Evolutionary conservation across 2,797 vertebrate species (phyloP).

Genomic region (Arrhamphus sclerolepis): DNA sequence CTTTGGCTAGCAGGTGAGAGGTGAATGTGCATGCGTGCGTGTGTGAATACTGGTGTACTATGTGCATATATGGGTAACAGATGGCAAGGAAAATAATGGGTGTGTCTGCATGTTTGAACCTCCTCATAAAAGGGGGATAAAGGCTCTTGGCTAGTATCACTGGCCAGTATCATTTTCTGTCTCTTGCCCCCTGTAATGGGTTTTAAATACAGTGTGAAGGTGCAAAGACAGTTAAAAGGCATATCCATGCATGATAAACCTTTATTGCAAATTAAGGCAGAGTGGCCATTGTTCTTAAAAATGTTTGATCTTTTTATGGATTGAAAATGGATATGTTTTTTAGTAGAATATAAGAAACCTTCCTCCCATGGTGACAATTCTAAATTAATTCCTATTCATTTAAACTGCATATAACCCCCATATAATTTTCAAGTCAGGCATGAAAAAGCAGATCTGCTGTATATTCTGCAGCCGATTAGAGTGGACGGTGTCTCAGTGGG

Average conservation of each 20-base stretch:
- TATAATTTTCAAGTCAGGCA: not conserved
- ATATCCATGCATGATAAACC: too few species aligned
- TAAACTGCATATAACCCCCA: not conserved
- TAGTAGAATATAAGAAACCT: too few species aligned
- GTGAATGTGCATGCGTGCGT: slow-evolving; percentile 39
- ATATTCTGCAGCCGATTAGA: slow-evolving; percentile 84
- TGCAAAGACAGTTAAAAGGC: slow-evolving; percentile 1
- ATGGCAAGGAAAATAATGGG: slow-evolving; percentile 57
- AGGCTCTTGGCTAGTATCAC: slow-evolving; percentile 29
- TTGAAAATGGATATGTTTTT: not conserved
- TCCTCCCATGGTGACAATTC: not conserved
- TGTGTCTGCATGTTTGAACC: slow-evolving; percentile 51
- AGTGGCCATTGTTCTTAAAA: too few species aligned
- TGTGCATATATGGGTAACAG: slow-evolving; percentile 56
- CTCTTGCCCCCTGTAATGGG: slow-evolving; percentile 10
- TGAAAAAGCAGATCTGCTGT: slow-evolving; percentile 13
- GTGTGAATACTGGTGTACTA: slow-evolving; percentile 54
- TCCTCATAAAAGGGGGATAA: slow-evolving; percentile 31
- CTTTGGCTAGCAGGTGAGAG: slow-evolving; percentile 57
- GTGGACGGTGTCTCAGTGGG: slow-evolving; percentile 91
- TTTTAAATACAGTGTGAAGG: slow-evolving; percentile 17
- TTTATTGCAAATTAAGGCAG: not conserved
- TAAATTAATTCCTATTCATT: not conserved
- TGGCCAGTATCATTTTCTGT: slow-evolving; percentile 18
- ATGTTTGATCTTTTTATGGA: too few species aligned